Percentiles rank a stretch among this genome's conserved stretches.
phyloP scores from a whole-genome alignment of 2,888 invertebrate species.

The Lepidochrysops patricia region DNA sequence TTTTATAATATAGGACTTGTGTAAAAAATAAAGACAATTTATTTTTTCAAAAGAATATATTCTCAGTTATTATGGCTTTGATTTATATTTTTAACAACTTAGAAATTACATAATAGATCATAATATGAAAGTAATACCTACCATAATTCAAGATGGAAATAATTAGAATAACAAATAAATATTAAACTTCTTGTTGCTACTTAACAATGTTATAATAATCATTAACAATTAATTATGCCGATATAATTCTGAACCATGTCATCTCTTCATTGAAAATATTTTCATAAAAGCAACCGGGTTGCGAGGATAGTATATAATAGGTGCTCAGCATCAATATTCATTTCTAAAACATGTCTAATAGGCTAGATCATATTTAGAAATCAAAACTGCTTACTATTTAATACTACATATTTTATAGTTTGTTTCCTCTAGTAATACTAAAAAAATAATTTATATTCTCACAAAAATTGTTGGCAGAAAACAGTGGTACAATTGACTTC shows the following conservation, averaged over 20 bases:
- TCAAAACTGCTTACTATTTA: conserved; percentile 1
- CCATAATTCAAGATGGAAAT: conserved; percentile 59
- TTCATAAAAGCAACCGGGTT: conserved; percentile 42
- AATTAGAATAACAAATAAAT: conserved; percentile 67
- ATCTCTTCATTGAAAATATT: conserved; percentile 48
- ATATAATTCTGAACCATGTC: conserved; percentile 44
- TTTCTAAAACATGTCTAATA: conserved; percentile 5
- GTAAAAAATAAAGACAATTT: conserved; percentile 33
- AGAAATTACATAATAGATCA: conserved; percentile 71
- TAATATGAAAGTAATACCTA: conserved; percentile 68
- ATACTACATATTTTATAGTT: conserved; percentile 10
- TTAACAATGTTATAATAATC: conserved; percentile 66
- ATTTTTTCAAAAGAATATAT: conserved; percentile 71
- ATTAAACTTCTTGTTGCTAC: conserved; percentile 65
- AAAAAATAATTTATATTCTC: conserved; percentile 10
- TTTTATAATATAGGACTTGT: background rate
- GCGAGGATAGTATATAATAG: conserved; percentile 24
- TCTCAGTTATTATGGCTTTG: conserved; percentile 73
- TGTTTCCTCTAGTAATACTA: background rate
- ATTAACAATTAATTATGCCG: conserved; percentile 71
- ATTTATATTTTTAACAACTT: conserved; percentile 73
- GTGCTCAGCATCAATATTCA: background rate
- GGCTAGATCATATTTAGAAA: conserved; percentile 5
- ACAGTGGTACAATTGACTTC: background rate
- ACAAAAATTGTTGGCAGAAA: background rate